These are phyloP conservation scores for Anastrepha obliqua DNA, from an alignment of 1,140 invertebrate genomes.

Conservation along the genomic window DNA sequence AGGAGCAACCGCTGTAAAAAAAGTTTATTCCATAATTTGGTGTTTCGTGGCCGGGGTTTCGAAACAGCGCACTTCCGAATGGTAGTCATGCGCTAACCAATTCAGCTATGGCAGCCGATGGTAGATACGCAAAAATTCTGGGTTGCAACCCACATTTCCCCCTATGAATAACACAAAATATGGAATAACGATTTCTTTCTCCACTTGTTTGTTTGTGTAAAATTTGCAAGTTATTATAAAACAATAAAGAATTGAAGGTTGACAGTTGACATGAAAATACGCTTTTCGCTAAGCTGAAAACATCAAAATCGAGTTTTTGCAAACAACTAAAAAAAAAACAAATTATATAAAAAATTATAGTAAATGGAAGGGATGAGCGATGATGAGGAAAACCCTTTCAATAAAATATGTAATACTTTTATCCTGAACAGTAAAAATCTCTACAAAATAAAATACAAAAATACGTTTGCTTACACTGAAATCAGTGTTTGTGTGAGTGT, in stretches of 20 bases:
- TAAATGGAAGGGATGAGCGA: conserved; percentile 14
- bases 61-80: no score
- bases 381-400: conserved; percentile 31
- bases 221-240: no score
- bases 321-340: not conserved
- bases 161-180: no score
- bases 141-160: no score
- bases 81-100: no score
- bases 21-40: no score
- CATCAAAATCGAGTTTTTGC: conserved; percentile 28
- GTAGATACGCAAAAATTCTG: no score
- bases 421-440: not conserved
- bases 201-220: no score
- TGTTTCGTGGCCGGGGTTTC: no score
- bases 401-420: not conserved
- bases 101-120: no score
- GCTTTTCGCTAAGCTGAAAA: conserved; percentile 37
- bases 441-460: not conserved
- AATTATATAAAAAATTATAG: not conserved
- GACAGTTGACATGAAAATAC: conserved; percentile 43
- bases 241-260: not conserved
- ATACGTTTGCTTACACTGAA: not conserved
- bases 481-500: not conserved
- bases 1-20: no score
- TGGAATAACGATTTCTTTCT: no score